A percentile compares a stretch with the other conserved stretches of the same genome.
Conservation (phyloP, 2,113 vertebrate species). For the Eurystomus gularis region DNA sequence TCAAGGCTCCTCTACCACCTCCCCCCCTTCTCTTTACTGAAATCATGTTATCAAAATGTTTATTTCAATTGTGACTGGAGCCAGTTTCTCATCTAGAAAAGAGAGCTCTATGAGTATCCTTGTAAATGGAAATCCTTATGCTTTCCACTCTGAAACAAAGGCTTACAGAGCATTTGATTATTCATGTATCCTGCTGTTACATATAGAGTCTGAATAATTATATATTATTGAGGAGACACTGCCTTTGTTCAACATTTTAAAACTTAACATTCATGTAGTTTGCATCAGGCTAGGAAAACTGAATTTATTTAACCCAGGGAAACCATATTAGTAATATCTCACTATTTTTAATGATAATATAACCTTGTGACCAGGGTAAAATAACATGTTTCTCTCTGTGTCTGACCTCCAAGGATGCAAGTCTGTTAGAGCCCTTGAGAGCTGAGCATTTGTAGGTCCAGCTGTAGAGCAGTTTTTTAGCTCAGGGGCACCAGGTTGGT, state of each 20-base stretch:
- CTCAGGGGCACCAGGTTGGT: background rate
- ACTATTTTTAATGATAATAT: conserved; percentile 63
- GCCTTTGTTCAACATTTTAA: conserved; percentile 32
- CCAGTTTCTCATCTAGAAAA: conserved; percentile 49
- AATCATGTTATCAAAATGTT: conserved; percentile 50
- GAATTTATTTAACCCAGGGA: conserved; percentile 48
- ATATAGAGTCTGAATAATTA: conserved; percentile 25
- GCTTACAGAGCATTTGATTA: conserved; percentile 51
- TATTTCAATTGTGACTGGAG: conserved; percentile 40
- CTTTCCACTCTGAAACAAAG: conserved; percentile 41
- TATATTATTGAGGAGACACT: background rate
- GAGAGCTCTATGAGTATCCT: background rate
- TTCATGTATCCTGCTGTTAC: conserved; percentile 43
- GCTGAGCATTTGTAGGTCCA: conserved; percentile 19
- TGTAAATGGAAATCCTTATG: conserved; percentile 31
- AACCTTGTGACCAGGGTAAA: conserved; percentile 27
- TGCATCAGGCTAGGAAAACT: background rate
- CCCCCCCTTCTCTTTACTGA: conserved; percentile 11
- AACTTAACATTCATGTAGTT: background rate
- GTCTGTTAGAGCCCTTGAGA: background rate
- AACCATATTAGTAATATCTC: conserved; percentile 23
- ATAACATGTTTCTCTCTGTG: conserved; percentile 28
- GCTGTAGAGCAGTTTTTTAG: conserved; percentile 42
- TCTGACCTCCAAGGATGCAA: conserved; percentile 15
- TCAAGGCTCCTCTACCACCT: conserved; percentile 16